A percentile compares a stretch with the other conserved stretches of the same genome.
phyloP scores from a whole-genome alignment of 2,113 vertebrate species.

The Laticauda laticaudata region DNA sequence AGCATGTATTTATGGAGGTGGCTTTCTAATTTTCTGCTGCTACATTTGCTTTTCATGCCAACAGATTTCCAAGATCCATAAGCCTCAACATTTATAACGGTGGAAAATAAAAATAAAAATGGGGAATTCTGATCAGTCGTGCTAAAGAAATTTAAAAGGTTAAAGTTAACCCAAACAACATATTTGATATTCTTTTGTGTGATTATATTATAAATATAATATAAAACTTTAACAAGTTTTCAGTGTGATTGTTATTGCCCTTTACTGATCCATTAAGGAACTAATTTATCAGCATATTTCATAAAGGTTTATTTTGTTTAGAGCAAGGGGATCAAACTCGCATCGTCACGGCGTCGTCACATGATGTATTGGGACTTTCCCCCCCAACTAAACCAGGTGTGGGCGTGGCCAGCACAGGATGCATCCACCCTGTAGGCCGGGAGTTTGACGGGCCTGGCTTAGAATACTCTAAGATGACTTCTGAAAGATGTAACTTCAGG shows the following conservation, averaged over 20 bases:
- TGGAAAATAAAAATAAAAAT: neutral
- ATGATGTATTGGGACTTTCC: too few species aligned
- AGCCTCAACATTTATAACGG: neutral
- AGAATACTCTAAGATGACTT: neutral
- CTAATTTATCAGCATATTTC: neutral
- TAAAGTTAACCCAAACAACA: neutral
- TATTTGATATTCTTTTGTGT: neutral
- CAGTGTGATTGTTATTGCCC: constrained; percentile 40
- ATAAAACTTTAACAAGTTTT: neutral
- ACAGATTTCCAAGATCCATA: neutral
- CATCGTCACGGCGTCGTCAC: accelerated
- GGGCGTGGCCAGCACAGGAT: too few species aligned
- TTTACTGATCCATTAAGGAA: constrained; percentile 53
- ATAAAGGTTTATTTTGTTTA: neutral
- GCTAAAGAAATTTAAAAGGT: neutral
- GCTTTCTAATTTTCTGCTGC: too few species aligned
- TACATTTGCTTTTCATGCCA: neutral
- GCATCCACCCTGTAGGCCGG: too few species aligned
- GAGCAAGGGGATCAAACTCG: neutral
- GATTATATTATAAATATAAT: neutral
- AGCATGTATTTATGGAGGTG: neutral
- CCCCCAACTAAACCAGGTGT: too few species aligned
- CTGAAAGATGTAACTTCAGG: neutral
- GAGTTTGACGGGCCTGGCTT: too few species aligned
- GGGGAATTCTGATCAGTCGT: neutral